Percentiles rank a stretch among this genome's conserved stretches.
Evolutionary conservation across 2,888 invertebrate species (phyloP).

Genomic region (Drosophila falleni): DNA sequence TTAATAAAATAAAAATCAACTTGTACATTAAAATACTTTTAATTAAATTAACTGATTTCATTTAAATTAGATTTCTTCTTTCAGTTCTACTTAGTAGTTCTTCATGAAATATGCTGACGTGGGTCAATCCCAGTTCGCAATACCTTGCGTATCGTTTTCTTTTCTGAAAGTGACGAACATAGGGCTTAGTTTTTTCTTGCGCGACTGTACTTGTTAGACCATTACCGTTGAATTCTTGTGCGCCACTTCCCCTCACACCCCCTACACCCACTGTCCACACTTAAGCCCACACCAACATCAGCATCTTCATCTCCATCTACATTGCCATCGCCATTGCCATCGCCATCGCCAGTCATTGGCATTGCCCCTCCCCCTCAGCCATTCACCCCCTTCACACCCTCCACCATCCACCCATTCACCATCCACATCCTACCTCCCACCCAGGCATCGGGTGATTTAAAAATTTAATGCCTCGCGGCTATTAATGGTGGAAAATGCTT

Average conservation of each 20-base stretch:
- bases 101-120: not conserved
- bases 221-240: constrained; percentile 50
- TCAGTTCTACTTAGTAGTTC: too few relatives aligned
- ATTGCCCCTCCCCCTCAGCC: not conserved
- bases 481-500: constrained; percentile 81
- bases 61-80: too few relatives aligned
- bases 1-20: too few relatives aligned
- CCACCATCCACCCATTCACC: too few relatives aligned
- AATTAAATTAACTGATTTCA: too few relatives aligned
- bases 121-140: not conserved
- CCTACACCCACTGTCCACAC: constrained; percentile 5
- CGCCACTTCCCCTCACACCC: constrained; percentile 28
- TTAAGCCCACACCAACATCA: constrained; percentile 5
- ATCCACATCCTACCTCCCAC: not conserved
- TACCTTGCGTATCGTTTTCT: not conserved
- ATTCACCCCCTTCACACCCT: not conserved
- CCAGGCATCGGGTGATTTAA: constrained; percentile 68
- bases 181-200: constrained; percentile 58
- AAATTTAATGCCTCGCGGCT: constrained; percentile 81
- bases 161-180: constrained; percentile 31
- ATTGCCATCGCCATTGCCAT: constrained; percentile 24
- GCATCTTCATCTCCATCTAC: constrained; percentile 24
- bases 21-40: too few relatives aligned
- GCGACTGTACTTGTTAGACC: constrained; percentile 63
- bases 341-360: constrained; percentile 11